These are phyloP conservation scores for Eremophila alpestris DNA, from an alignment of 2,797 vertebrate species.

Conservation along the genomic window DNA sequence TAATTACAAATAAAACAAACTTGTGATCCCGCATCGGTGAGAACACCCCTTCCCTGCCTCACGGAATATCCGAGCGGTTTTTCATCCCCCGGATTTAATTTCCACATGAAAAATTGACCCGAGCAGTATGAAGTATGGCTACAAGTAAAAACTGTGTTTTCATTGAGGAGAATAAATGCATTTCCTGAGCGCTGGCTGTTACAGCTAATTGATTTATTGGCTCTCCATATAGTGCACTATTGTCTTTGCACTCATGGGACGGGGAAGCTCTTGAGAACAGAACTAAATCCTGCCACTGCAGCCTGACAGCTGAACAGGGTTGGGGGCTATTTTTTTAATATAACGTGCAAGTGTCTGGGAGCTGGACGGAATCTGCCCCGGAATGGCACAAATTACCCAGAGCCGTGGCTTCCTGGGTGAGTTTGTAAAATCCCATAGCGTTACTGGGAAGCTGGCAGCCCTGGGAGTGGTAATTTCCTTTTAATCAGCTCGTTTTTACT, in stretches of 20 bases:
- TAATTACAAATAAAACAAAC: conserved; percentile 84
- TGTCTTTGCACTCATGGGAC: conserved; percentile 88
- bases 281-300: conserved; percentile 82
- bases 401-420: conserved; percentile 35
- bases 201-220: conserved; percentile 94
- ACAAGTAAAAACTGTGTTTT: conserved; percentile 80
- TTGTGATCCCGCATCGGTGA: conserved; percentile 69
- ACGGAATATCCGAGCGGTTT: conserved; percentile 76
- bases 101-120: conserved; percentile 81
- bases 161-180: conserved; percentile 82
- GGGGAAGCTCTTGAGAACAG: conserved; percentile 79
- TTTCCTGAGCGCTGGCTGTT: conserved; percentile 83
- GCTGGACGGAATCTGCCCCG: conserved; percentile 50
- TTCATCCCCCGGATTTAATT: conserved; percentile 78
- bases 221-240: conserved; percentile 85
- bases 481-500: conserved; percentile 57
- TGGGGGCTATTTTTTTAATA: conserved; percentile 51
- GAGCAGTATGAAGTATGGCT: conserved; percentile 79
- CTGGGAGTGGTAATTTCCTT: conserved; percentile 22
- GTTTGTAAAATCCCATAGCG: conserved; percentile 25
- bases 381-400: conserved; percentile 67
- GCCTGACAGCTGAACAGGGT: conserved; percentile 83
- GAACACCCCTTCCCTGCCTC: conserved; percentile 54
- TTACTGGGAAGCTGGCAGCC: conserved; percentile 44
- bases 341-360: conserved; percentile 76